Evolutionary conservation across 2,113 vertebrate genomes (phyloP), one percentile per base, ranked within the genome.

Genomic region (Anthoscopus minutus): DNA sequence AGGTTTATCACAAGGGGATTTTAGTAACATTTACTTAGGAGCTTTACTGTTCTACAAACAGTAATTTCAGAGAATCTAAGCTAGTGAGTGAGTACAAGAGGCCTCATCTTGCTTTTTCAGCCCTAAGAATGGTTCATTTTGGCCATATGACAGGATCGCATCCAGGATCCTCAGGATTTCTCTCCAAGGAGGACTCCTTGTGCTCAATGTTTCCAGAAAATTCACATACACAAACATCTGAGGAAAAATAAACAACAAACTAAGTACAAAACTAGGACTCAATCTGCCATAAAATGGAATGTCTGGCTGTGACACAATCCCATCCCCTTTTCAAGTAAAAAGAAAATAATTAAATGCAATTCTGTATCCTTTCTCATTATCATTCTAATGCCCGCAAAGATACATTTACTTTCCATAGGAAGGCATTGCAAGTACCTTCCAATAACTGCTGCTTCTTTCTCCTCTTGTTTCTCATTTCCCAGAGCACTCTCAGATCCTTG

Each of bases 391-490:
- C 9, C 27, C 64, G 70, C 42, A 65, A 72, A 65, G 16, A 82
- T 45, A 57, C 31, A 57, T 18, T 30, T 53, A 67, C 31, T 47
- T 76, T 65, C n/a, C 58, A 12, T 11, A 51, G 31, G 28, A 76
- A 67, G 31, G 50, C 54, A 60, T 6, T 42, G 28, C 40, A 79
- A 92, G 57, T 93, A 97, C 97, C 96, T 97, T 95, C 69, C 98
- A 73, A 42, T 62, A 95, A 57, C 87, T 48, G 91, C 90, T 58
- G 33, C 81, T 91, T 98, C 96, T n/a, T 96, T 81, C 70, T 97
- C 94, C 1, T 38, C 23, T 92, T 96, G 92, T 78, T 97, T 97
- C 61, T 84, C 79, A 93, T 74, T 91, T 56, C 96, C 92, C 54
- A 97, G 44, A 53, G 76, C 92, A 44, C 92, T 93, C 81, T 0